A percentile compares a stretch with the other conserved stretches of the same genome.
These are phyloP conservation scores for Andrena camellia DNA, from an alignment of 2,888 invertebrate genomes.

Conservation along the genomic window DNA sequence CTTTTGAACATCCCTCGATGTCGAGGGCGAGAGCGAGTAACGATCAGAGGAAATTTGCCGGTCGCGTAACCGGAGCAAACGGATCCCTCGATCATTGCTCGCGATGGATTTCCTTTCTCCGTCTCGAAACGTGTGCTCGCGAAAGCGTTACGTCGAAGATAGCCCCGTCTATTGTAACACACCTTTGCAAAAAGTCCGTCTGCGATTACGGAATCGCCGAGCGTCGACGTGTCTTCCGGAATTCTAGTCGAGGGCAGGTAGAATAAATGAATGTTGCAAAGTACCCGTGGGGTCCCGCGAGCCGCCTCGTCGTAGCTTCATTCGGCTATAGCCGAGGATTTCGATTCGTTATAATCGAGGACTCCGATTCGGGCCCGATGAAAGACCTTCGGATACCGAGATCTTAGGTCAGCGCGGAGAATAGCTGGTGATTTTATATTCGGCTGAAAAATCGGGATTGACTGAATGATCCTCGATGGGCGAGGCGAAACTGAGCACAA, in stretches of 20 bases:
- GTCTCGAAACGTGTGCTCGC: background rate
- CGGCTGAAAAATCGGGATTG: background rate
- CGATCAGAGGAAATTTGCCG: too few relatives aligned
- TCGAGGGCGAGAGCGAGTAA: too few relatives aligned
- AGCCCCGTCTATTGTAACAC: background rate
- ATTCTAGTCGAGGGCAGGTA: slow-evolving; percentile 31
- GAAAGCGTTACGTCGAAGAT: slow-evolving; percentile 7
- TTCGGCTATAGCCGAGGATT: too few relatives aligned
- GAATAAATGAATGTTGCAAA: too few relatives aligned
- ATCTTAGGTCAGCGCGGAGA: background rate
- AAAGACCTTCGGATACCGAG: background rate
- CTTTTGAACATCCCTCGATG: too few relatives aligned
- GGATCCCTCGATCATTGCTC: background rate
- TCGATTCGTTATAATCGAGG: slow-evolving; percentile 17
- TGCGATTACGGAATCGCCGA: background rate
- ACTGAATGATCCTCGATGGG: background rate
- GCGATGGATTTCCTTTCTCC: background rate
- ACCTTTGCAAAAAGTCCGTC: background rate
- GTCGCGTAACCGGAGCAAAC: background rate
- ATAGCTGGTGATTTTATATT: background rate
- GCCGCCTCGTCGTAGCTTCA: background rate
- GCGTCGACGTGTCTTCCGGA: slow-evolving; percentile 21
- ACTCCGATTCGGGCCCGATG: slow-evolving; percentile 29
- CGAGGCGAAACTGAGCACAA: slow-evolving; percentile 17
- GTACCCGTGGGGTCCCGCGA: background rate